phyloP scores from a whole-genome alignment of 2,797 vertebrate species.

The Muraenolepis orangiensis region DNA sequence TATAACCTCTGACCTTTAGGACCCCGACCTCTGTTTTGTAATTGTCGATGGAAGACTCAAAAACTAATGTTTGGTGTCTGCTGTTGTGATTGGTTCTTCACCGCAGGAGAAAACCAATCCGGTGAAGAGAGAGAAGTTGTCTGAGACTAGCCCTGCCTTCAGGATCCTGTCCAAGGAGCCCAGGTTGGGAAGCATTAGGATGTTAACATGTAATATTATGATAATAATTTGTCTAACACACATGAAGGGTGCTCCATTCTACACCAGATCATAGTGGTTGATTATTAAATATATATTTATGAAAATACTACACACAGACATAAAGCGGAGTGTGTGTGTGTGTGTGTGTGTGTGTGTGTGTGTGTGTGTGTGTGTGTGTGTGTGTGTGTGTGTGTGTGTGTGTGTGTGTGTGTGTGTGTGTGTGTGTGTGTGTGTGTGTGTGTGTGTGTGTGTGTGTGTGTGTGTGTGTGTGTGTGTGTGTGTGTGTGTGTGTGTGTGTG shows the following conservation, averaged over 20 bases:
- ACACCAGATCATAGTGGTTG: no score
- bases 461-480: no score
- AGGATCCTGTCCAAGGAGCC: slow-evolving; percentile 82
- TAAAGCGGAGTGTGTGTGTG: no score
- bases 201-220: not conserved
- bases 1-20: not conserved
- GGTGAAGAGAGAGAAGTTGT: slow-evolving; percentile 85
- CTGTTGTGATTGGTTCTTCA: not conserved
- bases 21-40: not conserved
- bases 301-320: no score
- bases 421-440: not conserved
- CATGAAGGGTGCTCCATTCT: no score
- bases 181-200: slow-evolving; percentile 63
- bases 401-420: slow-evolving; percentile 8
- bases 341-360: not conserved
- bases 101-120: slow-evolving; percentile 82
- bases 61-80: not conserved
- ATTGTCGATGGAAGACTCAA: no score
- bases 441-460: no score
- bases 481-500: no score
- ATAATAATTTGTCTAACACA: no score
- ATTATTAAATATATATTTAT: no score
- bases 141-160: slow-evolving; percentile 79
- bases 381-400: slow-evolving; percentile 7
- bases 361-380: slow-evolving; percentile 10